These are phyloP conservation scores for Botia kubotai DNA, from an alignment of 2,797 vertebrate species.

Conservation along the genomic window DNA sequence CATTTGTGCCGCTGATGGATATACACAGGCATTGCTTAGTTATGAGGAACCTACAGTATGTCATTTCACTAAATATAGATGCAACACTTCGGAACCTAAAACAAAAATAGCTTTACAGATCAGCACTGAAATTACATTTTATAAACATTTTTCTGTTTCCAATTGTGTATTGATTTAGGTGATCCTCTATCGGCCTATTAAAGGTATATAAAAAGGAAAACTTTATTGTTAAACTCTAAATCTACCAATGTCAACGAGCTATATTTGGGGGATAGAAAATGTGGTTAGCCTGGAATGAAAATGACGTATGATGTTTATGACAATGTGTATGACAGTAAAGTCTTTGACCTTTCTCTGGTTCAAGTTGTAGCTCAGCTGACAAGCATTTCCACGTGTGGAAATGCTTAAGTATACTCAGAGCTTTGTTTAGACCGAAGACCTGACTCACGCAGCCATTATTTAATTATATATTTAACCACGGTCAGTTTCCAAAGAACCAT, in stretches of 20 bases:
- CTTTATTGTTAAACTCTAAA: too few species aligned
- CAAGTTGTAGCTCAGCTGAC: background rate
- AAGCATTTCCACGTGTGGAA: background rate
- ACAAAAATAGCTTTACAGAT: background rate
- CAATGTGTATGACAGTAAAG: too few species aligned
- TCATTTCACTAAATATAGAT: constrained; percentile 41
- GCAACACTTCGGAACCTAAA: constrained; percentile 11
- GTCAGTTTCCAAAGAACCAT: constrained; percentile 1
- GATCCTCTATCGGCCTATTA: too few species aligned
- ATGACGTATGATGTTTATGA: too few species aligned
- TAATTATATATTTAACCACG: constrained; percentile 8
- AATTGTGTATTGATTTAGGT: background rate
- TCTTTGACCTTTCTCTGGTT: background rate
- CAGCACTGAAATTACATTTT: background rate
- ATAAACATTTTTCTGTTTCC: background rate
- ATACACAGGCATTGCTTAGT: constrained; percentile 13
- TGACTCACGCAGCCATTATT: background rate
- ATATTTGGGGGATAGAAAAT: too few species aligned
- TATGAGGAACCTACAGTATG: constrained; percentile 16
- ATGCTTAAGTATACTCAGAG: background rate
- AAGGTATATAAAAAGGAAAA: too few species aligned
- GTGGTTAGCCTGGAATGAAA: too few species aligned
- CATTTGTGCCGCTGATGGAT: constrained; percentile 28
- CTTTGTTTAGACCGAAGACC: background rate
- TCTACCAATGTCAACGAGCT: too few species aligned